Conservation (phyloP, 2,797 vertebrate genomes). For the Nyctalus aviator region DNA sequence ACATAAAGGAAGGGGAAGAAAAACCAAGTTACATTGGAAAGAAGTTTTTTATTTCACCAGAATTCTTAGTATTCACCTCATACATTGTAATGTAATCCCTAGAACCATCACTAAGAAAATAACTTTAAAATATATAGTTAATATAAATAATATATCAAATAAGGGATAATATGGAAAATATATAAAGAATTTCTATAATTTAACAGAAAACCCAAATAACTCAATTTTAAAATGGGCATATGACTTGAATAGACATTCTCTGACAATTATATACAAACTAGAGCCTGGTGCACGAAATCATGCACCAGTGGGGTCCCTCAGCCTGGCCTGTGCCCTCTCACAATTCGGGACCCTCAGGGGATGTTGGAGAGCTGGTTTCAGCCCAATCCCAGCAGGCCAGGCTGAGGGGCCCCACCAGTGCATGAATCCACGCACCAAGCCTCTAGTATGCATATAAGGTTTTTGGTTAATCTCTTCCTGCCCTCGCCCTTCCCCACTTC, state of each 20-base stretch:
- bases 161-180: background rate
- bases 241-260: slow-evolving; percentile 1
- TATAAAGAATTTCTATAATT: background rate
- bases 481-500: too few species aligned
- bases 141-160: background rate
- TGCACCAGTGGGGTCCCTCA: too few species aligned
- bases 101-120: background rate
- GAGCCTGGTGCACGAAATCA: too few species aligned
- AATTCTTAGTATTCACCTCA: background rate
- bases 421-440: too few species aligned
- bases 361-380: too few species aligned
- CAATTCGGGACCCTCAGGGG: too few species aligned
- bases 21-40: background rate
- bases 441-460: too few species aligned
- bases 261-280: background rate
- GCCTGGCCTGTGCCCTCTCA: too few species aligned
- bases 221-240: background rate
- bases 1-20: background rate
- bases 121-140: background rate
- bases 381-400: too few species aligned
- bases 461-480: too few species aligned
- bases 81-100: background rate
- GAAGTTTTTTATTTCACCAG: background rate
- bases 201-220: background rate
- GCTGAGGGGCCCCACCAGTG: too few species aligned